Base-by-base conservation (phyloP, 2,888 invertebrate genomes). In the Drosophila siamana region DNA sequence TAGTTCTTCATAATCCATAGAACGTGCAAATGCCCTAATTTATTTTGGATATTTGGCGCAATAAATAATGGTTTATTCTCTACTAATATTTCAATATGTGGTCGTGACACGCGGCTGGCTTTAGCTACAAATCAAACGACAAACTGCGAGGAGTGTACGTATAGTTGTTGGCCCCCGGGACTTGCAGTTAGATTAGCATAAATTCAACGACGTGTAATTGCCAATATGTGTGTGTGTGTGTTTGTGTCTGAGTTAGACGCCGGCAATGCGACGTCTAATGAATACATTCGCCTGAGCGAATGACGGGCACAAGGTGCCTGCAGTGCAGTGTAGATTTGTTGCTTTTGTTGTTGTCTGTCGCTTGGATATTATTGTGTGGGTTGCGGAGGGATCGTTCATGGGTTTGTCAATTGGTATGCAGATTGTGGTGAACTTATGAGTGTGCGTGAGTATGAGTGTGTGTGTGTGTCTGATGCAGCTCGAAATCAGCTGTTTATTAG, bases 101-200 rank as follows among this genome's bases (percentile, higher is more conserved):
- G 8, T 44, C 74, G 78, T 64, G 68, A 40, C 74, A 78, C 78
- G 60, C n/a, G 3, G 1, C 4, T 68, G 61, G 36, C 63, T 19
- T 60, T 48, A 61, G 26, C 7, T 40, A n/a, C 48, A 26, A 51
- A 22, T 51, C 51, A 46, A 54, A 57, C 40, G 36, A 41, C 11
- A 46, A 36, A 15, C 52, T 59, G 60, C 75, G 75, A 75, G 75
- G 78, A 78, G 75, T 68, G 74, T 64, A 64, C 78, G 78, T 73
- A 64, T 60, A 68, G 75, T 75, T 74, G 78, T 68, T 75, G 72
- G 74, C 78, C 77, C 62, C 69, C 55, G 74, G 74, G 71, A 78
- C 55, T 78, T 65, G 72, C 65, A 60, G 60, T 62, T 55, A 64
- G 87, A 85, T 85, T 85, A 88, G 85, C 85, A 85, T 85, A 85